These are phyloP conservation scores for Vulpes ferrilata DNA, from an alignment of 2,113 vertebrate species.

Conservation along the genomic window DNA sequence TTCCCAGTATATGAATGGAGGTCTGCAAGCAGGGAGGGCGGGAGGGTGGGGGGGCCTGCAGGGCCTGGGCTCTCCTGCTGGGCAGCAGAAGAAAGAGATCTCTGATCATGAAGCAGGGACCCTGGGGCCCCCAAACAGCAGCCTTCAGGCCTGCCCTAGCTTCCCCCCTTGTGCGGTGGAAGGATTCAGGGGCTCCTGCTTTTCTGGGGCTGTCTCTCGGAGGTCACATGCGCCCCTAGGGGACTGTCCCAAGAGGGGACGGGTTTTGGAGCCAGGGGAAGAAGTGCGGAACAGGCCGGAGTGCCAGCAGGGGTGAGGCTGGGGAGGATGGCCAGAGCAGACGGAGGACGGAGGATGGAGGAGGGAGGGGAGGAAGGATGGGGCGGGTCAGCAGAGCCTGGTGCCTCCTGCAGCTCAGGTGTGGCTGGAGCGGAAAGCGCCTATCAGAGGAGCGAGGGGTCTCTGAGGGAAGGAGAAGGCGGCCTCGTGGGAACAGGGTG, in stretches of 20 bases:
- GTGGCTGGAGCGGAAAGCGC: not conserved
- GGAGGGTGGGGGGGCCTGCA: not conserved
- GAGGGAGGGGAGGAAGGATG: too few species aligned
- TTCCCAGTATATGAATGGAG: not conserved
- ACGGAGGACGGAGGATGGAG: too few species aligned
- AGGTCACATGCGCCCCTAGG: not conserved
- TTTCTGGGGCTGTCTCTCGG: not conserved
- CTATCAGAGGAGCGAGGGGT: not conserved
- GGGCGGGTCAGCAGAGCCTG: not conserved
- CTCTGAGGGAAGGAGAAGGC: not conserved
- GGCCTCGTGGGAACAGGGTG: not conserved
- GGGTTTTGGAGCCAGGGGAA: not conserved
- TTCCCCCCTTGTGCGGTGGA: not conserved
- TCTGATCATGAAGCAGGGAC: not conserved
- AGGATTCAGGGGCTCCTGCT: too few species aligned
- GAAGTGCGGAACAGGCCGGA: fast-evolving
- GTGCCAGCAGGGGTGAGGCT: too few species aligned
- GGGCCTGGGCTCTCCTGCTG: not conserved
- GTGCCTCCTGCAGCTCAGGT: not conserved
- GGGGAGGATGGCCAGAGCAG: not conserved
- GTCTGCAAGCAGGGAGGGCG: not conserved
- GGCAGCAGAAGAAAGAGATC: not conserved
- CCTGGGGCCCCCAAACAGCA: not conserved
- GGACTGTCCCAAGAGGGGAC: not conserved
- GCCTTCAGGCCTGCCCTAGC: not conserved